Conservation (phyloP, 2,113 vertebrate genomes). For the Mormyrus iriodes region DNA sequence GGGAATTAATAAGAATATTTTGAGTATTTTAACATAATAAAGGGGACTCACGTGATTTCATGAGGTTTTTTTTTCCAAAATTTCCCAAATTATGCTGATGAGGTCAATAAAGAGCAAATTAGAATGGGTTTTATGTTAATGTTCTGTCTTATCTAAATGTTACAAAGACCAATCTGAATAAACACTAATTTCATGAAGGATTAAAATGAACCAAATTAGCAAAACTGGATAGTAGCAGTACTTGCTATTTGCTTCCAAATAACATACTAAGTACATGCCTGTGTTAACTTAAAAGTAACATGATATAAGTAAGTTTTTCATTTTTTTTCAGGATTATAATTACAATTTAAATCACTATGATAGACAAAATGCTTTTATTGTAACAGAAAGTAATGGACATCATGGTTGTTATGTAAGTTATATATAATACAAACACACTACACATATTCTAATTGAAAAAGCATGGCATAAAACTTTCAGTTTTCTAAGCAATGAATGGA, state of each 20-base stretch:
- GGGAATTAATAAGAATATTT: neutral
- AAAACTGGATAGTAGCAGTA: neutral
- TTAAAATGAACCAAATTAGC: neutral
- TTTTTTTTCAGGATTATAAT: neutral
- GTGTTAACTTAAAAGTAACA: neutral
- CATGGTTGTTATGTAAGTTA: neutral
- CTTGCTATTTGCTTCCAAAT: slow-evolving; percentile 1
- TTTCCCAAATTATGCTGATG: neutral
- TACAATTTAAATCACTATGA: neutral
- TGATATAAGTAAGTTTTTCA: neutral
- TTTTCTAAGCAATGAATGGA: neutral
- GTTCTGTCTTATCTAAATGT: neutral
- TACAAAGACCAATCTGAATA: slow-evolving; percentile 1
- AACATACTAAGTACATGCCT: neutral
- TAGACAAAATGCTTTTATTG: neutral
- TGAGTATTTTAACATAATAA: neutral
- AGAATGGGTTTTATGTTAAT: neutral
- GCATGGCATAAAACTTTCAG: neutral
- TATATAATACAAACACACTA: neutral
- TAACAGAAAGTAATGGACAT: neutral
- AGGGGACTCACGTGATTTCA: neutral
- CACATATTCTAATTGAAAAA: neutral
- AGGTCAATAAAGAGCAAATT: neutral
- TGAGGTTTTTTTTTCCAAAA: neutral
- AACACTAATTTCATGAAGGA: neutral